Evolutionary conservation across 2,888 invertebrate species (phyloP), one percentile per base, ranked within the genome.

Genomic region (Boloria euphrosyne): DNA sequence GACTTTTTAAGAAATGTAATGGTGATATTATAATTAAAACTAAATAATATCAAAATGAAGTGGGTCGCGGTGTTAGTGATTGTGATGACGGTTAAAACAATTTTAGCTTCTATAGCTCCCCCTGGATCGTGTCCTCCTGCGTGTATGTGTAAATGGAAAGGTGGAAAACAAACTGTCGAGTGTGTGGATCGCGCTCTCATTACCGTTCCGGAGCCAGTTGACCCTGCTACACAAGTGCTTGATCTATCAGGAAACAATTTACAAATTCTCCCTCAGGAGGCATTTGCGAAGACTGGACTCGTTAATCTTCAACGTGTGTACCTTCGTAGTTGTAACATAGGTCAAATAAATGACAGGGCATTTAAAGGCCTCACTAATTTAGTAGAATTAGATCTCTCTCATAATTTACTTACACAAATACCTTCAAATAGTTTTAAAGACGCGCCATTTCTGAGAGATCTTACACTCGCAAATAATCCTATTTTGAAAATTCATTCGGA

Each of bases 61-160:
- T 91, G 90, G 89, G 81, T 86, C 79, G 80, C 86, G 79, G 86
- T 92, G 84, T 83, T 85, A 77, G 85, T 90, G 81, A 86, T 83
- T 84, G 86, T 91, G 81, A 81, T 89, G 82, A 79, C 89, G 83
- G 85, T 84, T 80, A 81, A 85, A 84, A 87, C 86, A 73, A 83
- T 86, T 80, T 78, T 84, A 69, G 87, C 85, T 73, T 89, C 85
- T 71, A 81, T 90, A 69, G 93, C 93, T 67, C 91, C 93, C 74
- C 91, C 93, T 71, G 94, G 94, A 74, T 93, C 93, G 74, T 96
- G 96, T 78, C 96, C 96, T 67, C 93, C 93, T 52, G 95, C 95
- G 76, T 98, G 98, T 89, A 94, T 94, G 78, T 98, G 98, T 91
- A 98, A 97, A 89, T 98, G 98, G 98, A 97, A 97, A 89, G 95